phyloP scores from a whole-genome alignment of 2,797 vertebrate genomes.

The Pempheris klunzingeri region DNA sequence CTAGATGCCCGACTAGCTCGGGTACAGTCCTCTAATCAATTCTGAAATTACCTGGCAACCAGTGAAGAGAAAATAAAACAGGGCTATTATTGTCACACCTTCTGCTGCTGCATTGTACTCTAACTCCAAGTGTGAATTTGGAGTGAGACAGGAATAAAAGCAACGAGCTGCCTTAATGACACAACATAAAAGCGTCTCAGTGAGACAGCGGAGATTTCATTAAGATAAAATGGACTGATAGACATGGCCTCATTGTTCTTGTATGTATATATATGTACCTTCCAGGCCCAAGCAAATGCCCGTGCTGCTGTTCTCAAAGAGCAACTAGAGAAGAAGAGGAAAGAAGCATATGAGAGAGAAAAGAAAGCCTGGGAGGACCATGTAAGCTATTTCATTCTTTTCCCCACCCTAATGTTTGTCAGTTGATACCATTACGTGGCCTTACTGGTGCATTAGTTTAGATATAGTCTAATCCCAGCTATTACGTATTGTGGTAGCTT shows the following conservation, averaged over 20 bases:
- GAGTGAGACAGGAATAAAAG: not conserved
- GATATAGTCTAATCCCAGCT: constrained; percentile 13
- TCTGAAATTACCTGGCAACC: constrained; percentile 3
- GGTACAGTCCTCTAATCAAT: not conserved
- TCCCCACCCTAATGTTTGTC: not conserved
- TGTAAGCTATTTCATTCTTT: constrained; percentile 79
- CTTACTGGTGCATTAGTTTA: not conserved
- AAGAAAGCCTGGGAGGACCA: constrained; percentile 96
- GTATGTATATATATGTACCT: constrained; percentile 32
- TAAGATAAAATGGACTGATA: not conserved
- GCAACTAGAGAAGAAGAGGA: constrained; percentile 94
- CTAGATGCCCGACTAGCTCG: not conserved
- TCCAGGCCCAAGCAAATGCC: constrained; percentile 91
- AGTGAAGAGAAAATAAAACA: not conserved
- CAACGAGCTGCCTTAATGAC: not conserved
- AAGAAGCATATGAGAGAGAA: constrained; percentile 93
- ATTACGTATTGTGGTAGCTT: constrained; percentile 81
- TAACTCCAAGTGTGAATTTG: not conserved
- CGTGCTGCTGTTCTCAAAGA: constrained; percentile 94
- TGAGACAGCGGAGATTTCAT: not conserved
- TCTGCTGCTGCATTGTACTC: not conserved
- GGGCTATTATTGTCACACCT: not conserved
- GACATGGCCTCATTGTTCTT: not conserved
- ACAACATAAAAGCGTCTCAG: not conserved
- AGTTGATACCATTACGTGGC: not conserved